phyloP scores from a whole-genome alignment of 2,113 vertebrate genomes.

The Thryonomys swinderianus region DNA sequence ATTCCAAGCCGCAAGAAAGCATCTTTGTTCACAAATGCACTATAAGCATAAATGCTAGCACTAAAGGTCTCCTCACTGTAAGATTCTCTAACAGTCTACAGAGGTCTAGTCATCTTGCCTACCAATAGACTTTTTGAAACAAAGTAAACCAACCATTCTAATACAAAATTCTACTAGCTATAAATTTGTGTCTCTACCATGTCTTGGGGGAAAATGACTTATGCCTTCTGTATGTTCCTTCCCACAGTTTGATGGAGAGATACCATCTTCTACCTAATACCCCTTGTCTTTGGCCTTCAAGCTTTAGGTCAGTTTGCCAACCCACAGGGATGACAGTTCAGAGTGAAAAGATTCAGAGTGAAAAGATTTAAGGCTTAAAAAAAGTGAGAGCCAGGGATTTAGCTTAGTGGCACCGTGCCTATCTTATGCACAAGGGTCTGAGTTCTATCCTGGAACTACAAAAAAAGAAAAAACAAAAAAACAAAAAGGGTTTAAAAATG shows the following conservation, averaged over 20 bases:
- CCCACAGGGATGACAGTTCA: not conserved
- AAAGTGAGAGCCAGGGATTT: too few relatives aligned
- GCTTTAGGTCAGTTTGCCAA: not conserved
- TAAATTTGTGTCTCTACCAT: not conserved
- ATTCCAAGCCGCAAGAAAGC: not conserved
- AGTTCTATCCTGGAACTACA: too few relatives aligned
- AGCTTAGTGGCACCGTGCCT: too few relatives aligned
- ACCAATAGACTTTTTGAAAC: not conserved
- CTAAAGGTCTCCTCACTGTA: not conserved
- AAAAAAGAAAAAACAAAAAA: too few relatives aligned
- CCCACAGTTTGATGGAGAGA: not conserved
- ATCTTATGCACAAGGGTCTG: too few relatives aligned
- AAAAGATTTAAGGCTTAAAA: not conserved
- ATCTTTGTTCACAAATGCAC: not conserved
- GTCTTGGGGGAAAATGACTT: not conserved
- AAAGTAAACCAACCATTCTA: slow-evolving; percentile 24
- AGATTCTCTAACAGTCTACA: slow-evolving; percentile 10
- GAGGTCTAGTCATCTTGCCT: not conserved
- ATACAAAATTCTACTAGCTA: not conserved
- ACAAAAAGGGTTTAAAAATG: too few relatives aligned
- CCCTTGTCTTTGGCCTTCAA: slow-evolving; percentile 13
- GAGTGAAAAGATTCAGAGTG: not conserved
- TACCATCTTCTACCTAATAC: not conserved
- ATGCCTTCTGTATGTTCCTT: not conserved
- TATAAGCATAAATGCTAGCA: not conserved